Evolutionary conservation across 2,113 vertebrate genomes (phyloP), one percentile per base, ranked within the genome.

Genomic region (Camelus bactrianus): DNA sequence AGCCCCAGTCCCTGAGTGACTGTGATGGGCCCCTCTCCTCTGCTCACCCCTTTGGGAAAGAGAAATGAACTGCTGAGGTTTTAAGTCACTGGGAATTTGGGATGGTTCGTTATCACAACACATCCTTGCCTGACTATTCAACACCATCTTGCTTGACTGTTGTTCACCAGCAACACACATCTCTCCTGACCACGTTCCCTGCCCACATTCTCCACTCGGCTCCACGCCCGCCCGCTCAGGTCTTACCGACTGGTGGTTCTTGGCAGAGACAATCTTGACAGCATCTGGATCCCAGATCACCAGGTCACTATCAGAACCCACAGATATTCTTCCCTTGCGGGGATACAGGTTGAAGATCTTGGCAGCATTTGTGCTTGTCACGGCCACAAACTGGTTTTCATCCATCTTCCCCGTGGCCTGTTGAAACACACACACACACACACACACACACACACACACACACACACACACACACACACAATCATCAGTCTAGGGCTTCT

Each of bases 321-420:
- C 99, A 0, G 99, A 99, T 98, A 99, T 99, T 98, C 99, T 99
- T 12, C 99, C 99, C 98, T 99, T 99, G 24, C 99, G 99, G 1
- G 99, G 99, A 90, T 99, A 99, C 95, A 99, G 98, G 98, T 99
- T 99, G 97, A 99, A 99, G 98, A 99, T 99, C 98, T 99, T 99
- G 16, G 99, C 99, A 42, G 99, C 99, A 3, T 99, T 99, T 93
- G 99, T 99, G 99, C 99, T 99, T 0, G 99, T 99, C 98, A 99
- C 99, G 0, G 99, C 99, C 97, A 99, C 99, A 97, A 99, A 99
- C 98, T 99, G 99, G 98, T 99, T 99, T 98, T 99, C 99, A 80
- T 99, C 99, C 99, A 99, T 99, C 97, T 99, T 99, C 16, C 99
- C 99, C 0, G 99, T 99, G 94, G 99, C 99, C 99, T 99, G 88